Percentiles rank a stretch among this genome's conserved stretches.
These are phyloP conservation scores for Dendrolimus punctatus DNA, from an alignment of 1,140 invertebrate genomes.

Conservation along the genomic window DNA sequence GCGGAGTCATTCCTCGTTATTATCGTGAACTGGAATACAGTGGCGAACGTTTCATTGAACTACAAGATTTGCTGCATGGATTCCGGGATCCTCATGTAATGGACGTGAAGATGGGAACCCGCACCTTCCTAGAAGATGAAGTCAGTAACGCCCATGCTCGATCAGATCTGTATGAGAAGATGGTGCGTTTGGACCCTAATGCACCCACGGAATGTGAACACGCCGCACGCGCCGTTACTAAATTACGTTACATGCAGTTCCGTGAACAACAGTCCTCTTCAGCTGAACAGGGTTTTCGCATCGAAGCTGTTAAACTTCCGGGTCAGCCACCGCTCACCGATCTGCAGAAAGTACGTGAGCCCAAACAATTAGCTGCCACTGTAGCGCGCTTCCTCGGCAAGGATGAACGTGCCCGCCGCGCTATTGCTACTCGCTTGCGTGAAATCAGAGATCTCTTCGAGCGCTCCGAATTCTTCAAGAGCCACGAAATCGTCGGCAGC, in stretches of 20 bases:
- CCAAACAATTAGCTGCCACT: conserved; percentile 83
- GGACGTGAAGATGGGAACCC: conserved; percentile 94
- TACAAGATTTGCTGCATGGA: conserved; percentile 89
- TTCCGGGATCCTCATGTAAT: conserved; percentile 91
- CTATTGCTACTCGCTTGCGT: conserved; percentile 82
- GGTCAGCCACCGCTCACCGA: conserved; percentile 82
- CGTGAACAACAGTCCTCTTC: conserved; percentile 94
- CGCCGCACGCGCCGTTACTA: conserved; percentile 85
- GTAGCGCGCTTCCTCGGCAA: conserved; percentile 85
- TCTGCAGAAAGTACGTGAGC: conserved; percentile 83
- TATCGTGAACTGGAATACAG: conserved; percentile 90
- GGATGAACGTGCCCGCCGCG: conserved; percentile 76
- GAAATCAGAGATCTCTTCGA: conserved; percentile 87
- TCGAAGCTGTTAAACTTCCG: conserved; percentile 94
- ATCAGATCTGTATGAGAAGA: conserved; percentile 89
- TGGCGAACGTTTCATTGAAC: conserved; percentile 90
- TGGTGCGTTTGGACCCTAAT: conserved; percentile 92
- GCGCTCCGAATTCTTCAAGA: conserved; percentile 88
- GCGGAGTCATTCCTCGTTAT: conserved; percentile 88
- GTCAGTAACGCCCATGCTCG: conserved; percentile 88
- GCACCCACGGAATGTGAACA: conserved; percentile 91
- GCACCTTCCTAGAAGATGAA: conserved; percentile 95
- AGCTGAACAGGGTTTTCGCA: conserved; percentile 92
- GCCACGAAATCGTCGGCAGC: conserved; percentile 95
- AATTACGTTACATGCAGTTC: conserved; percentile 96